Conservation (phyloP, 92 coral and sea anemone genomes). For the Porites evermanni region DNA sequence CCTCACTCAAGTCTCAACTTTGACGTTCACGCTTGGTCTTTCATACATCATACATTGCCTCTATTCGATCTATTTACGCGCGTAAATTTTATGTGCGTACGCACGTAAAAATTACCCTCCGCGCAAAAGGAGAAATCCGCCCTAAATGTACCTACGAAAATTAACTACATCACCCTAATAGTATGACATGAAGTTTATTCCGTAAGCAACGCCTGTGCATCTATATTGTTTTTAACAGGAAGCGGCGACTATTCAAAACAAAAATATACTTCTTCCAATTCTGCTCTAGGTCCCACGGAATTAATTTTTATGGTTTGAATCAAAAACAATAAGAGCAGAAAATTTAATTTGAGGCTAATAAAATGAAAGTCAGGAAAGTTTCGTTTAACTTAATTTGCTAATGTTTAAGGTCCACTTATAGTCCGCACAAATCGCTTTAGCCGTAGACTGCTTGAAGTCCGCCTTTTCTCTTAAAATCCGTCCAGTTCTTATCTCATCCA, state of each 20-base stretch:
- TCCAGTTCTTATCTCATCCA: too few species aligned
- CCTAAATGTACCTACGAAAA: too few species aligned
- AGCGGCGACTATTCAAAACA: neutral
- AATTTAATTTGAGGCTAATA: neutral
- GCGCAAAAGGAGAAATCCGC: too few species aligned
- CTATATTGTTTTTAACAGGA: slow-evolving; percentile 5
- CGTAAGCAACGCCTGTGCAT: neutral
- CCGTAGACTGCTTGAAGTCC: too few species aligned
- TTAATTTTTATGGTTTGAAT: neutral
- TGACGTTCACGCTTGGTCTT: too few species aligned
- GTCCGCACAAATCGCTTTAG: neutral
- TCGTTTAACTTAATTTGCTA: neutral
- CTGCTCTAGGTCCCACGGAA: neutral
- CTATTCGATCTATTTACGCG: too few species aligned
- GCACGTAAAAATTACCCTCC: too few species aligned
- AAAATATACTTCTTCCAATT: neutral
- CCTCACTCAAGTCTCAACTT: too few species aligned
- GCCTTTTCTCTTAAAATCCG: too few species aligned
- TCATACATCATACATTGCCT: too few species aligned
- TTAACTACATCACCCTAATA: neutral
- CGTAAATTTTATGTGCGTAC: too few species aligned
- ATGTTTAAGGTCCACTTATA: neutral
- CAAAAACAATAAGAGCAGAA: neutral
- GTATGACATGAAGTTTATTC: neutral
- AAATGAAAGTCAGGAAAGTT: neutral